Percentiles rank a stretch among this genome's conserved stretches.
Conservation (phyloP, 1,140 invertebrate genomes). For the Drosophila watanabei region DNA sequence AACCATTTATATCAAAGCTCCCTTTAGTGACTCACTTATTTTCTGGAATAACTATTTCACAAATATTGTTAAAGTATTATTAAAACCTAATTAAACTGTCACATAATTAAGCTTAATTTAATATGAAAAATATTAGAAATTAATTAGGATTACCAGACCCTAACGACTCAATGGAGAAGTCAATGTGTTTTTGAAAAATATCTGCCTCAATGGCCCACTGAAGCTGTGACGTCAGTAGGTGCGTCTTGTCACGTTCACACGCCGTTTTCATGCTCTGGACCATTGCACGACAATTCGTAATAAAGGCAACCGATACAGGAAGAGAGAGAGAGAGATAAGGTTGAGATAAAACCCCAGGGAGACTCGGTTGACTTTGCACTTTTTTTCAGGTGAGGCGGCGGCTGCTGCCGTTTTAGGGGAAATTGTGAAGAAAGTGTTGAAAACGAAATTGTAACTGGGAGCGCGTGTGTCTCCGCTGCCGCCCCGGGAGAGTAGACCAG, state of each 20-base stretch:
- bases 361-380: slow-evolving; percentile 60
- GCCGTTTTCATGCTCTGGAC: slow-evolving; percentile 58
- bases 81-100: slow-evolving; percentile 6
- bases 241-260: slow-evolving; percentile 72
- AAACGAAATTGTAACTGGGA: slow-evolving; percentile 83
- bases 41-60: slow-evolving; percentile 5
- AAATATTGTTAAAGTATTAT: background rate
- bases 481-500: slow-evolving; percentile 43
- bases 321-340: slow-evolving; percentile 19
- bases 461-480: slow-evolving; percentile 40
- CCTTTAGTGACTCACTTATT: background rate
- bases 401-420: slow-evolving; percentile 68
- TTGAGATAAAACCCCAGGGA: slow-evolving; percentile 29
- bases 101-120: background rate
- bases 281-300: slow-evolving; percentile 75
- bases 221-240: slow-evolving; percentile 64
- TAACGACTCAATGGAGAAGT: background rate
- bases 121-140: background rate
- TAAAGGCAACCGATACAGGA: slow-evolving; percentile 38
- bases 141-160: background rate
- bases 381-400: slow-evolving; percentile 33
- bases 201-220: background rate
- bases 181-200: background rate
- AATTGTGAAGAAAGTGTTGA: slow-evolving; percentile 84
- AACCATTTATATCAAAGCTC: background rate